These are phyloP conservation scores for Chrysotoxum bicinctum DNA, from an alignment of 2,888 invertebrate species.

Conservation along the genomic window DNA sequence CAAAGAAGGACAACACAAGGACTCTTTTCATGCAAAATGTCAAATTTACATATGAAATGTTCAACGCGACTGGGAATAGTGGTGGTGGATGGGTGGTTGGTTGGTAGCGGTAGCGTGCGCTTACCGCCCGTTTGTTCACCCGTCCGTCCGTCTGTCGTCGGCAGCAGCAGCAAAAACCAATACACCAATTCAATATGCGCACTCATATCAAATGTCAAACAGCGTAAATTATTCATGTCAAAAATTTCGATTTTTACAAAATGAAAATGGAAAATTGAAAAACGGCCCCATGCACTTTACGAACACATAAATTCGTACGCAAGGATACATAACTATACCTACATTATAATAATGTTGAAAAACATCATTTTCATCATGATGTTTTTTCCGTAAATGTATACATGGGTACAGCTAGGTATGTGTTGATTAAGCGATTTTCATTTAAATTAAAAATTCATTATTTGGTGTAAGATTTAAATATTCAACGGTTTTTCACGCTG, in stretches of 20 bases:
- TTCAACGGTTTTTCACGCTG: constrained; percentile 68
- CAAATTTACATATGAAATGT: constrained; percentile 66
- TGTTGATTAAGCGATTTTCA: constrained; percentile 73
- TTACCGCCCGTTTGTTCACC: background rate
- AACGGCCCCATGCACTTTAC: constrained; percentile 33
- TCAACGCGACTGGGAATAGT: constrained; percentile 40
- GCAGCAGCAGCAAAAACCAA: constrained; percentile 10
- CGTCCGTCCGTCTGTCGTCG: background rate
- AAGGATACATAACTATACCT: background rate
- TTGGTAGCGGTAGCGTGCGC: background rate
- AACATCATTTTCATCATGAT: background rate
- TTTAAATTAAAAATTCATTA: constrained; percentile 73
- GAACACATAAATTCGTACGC: background rate
- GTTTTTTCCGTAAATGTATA: background rate
- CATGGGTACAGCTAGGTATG: constrained; percentile 25
- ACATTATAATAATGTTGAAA: background rate
- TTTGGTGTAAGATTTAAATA: constrained; percentile 72
- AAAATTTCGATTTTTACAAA: constrained; percentile 68
- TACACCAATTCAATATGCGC: constrained; percentile 42
- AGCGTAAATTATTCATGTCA: constrained; percentile 69
- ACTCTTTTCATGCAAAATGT: constrained; percentile 57
- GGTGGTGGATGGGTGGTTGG: background rate
- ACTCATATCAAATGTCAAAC: constrained; percentile 66
- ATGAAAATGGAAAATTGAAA: constrained; percentile 70
- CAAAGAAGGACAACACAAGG: constrained; percentile 42